Evolutionary conservation across 2,888 invertebrate species (phyloP).

Genomic region (Nomada flava): DNA sequence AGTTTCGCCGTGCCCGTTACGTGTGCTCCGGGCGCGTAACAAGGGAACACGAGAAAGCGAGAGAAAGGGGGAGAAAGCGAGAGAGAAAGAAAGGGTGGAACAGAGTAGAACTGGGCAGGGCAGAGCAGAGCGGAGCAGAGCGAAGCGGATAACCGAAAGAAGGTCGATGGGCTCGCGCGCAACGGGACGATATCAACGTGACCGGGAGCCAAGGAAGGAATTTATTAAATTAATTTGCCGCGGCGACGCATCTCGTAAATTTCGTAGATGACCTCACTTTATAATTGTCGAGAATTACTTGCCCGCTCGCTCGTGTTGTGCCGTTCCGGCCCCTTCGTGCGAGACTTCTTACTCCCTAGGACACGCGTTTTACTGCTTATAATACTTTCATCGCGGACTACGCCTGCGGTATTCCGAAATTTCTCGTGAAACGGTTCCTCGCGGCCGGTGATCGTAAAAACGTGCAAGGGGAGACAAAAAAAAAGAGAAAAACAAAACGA

Average conservation of each 20-base stretch:
- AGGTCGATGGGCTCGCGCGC: conserved; percentile 43
- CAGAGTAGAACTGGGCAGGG: neutral
- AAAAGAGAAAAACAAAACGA: neutral
- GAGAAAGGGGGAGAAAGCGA: neutral
- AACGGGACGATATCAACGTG: conserved; percentile 60
- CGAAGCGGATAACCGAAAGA: conserved; percentile 40
- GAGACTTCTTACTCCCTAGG: conserved; percentile 52
- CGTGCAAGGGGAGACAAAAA: neutral
- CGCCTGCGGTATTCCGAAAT: conserved; percentile 31
- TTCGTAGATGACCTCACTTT: conserved; percentile 84
- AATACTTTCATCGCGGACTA: conserved; percentile 58
- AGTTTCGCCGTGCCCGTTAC: conserved; percentile 21
- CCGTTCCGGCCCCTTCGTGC: conserved; percentile 41
- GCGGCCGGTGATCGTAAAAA: neutral
- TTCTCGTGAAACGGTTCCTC: conserved; percentile 9
- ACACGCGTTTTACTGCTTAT: conserved; percentile 48
- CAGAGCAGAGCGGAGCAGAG: neutral
- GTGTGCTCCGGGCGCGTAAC: neutral
- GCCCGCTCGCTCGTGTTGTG: conserved; percentile 54
- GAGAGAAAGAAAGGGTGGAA: too few species aligned
- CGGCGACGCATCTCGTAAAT: conserved; percentile 83
- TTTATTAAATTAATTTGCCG: conserved; percentile 84
- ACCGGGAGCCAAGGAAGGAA: conserved; percentile 78
- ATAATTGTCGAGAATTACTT: conserved; percentile 82
- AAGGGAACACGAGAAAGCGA: too few species aligned